phyloP scores from a whole-genome alignment of 1,140 invertebrate species.

The Camponotus vicinus region DNA sequence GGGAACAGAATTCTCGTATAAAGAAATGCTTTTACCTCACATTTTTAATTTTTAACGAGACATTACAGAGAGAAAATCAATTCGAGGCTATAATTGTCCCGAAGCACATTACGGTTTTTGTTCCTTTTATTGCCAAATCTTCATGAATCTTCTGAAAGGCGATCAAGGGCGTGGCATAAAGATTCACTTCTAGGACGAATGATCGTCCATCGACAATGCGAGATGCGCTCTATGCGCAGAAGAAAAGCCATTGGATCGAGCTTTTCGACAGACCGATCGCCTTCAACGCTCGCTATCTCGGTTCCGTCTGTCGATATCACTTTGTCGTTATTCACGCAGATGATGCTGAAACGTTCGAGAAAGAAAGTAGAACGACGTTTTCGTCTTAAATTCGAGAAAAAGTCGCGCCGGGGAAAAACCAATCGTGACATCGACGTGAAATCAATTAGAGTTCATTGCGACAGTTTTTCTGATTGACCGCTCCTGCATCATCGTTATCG shows the following conservation, averaged over 20 bases:
- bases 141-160: neutral
- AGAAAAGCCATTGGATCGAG: conserved; percentile 61
- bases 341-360: conserved; percentile 28
- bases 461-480: conserved; percentile 3
- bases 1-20: too few relatives aligned
- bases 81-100: conserved; percentile 3
- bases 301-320: conserved; percentile 59
- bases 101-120: neutral
- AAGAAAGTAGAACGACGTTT: neutral
- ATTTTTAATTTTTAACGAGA: conserved; percentile 15
- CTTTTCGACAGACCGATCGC: conserved; percentile 65
- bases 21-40: neutral
- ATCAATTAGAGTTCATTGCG: conserved; percentile 39
- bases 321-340: conserved; percentile 41
- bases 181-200: conserved; percentile 44
- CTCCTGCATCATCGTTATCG: conserved; percentile 4
- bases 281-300: conserved; percentile 34
- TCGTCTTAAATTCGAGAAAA: conserved; percentile 13
- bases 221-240: conserved; percentile 18
- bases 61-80: neutral
- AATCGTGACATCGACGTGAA: conserved; percentile 23
- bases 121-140: neutral
- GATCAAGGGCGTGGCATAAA: conserved; percentile 35
- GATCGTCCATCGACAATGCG: conserved; percentile 33
- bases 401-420: neutral